A percentile compares a stretch with the other conserved stretches of the same genome.
phyloP scores from a whole-genome alignment of 2,113 vertebrate genomes.

The Peucedramus taeniatus region DNA sequence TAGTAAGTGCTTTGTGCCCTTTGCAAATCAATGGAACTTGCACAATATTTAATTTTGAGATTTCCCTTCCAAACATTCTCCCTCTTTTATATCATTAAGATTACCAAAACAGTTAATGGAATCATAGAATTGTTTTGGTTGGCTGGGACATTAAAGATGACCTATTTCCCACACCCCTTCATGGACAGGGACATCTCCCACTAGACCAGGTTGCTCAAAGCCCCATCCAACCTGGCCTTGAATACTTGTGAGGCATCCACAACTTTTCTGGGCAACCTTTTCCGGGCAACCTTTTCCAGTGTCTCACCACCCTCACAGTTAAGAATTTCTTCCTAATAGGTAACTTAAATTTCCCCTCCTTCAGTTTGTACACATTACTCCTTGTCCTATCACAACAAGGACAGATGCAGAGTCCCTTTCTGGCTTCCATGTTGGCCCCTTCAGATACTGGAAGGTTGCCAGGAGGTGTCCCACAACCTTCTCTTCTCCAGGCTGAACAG shows the following conservation, averaged over 20 bases:
- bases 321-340: neutral
- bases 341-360: neutral
- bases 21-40: neutral
- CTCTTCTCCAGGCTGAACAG: neutral
- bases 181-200: neutral
- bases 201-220: neutral
- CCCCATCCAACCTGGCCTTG: neutral
- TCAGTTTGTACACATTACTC: neutral
- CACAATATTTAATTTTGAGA: neutral
- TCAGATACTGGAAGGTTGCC: neutral
- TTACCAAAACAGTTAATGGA: neutral
- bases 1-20: neutral
- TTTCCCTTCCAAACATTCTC: neutral
- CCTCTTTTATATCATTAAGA: neutral
- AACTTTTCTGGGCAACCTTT: neutral
- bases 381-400: neutral
- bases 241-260: neutral
- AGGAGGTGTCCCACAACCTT: neutral
- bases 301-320: neutral
- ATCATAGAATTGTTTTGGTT: neutral
- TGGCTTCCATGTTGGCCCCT: neutral
- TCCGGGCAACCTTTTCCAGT: neutral
- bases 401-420: neutral
- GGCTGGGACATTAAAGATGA: neutral
- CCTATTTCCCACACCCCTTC: neutral